These are phyloP conservation scores for Andrena haemorrhoa DNA, from an alignment of 2,888 invertebrate species.

Conservation along the genomic window DNA sequence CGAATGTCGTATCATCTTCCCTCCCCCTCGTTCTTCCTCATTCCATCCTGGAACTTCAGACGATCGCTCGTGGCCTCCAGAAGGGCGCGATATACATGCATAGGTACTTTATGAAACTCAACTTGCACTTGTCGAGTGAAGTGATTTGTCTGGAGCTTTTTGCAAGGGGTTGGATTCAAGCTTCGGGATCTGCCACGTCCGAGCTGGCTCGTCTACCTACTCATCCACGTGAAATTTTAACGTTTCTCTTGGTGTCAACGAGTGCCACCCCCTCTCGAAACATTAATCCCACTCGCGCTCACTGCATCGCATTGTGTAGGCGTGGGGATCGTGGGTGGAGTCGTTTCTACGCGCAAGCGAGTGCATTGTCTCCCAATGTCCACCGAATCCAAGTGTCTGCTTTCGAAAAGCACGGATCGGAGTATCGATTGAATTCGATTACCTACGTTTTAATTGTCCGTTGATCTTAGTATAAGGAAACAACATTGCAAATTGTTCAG, in stretches of 20 bases:
- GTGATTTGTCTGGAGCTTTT: neutral
- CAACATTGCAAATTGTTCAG: neutral
- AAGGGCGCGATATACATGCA: neutral
- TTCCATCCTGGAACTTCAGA: neutral
- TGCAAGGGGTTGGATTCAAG: neutral
- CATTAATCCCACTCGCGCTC: slow-evolving; percentile 58
- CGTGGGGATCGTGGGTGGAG: slow-evolving; percentile 70
- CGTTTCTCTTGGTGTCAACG: slow-evolving; percentile 29
- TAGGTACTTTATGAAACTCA: neutral
- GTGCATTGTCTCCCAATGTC: slow-evolving; percentile 69
- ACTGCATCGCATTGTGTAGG: slow-evolving; percentile 70
- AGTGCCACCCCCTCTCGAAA: slow-evolving; percentile 46
- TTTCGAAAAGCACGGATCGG: slow-evolving; percentile 54
- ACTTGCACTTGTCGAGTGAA: neutral
- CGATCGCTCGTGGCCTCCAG: neutral
- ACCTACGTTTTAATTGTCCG: neutral
- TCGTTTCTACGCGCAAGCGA: slow-evolving; percentile 68
- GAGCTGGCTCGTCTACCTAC: neutral
- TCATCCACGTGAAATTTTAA: neutral
- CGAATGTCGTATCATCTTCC: slow-evolving; percentile 48
- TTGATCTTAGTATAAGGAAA: neutral
- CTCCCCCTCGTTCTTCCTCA: neutral
- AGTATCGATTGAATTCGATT: slow-evolving; percentile 31
- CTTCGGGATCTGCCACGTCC: neutral
- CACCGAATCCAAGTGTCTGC: slow-evolving; percentile 60